Percentiles rank a stretch among this genome's conserved stretches.
phyloP scores from a whole-genome alignment of 2,888 invertebrate genomes.

The Brachypterus glaber region DNA sequence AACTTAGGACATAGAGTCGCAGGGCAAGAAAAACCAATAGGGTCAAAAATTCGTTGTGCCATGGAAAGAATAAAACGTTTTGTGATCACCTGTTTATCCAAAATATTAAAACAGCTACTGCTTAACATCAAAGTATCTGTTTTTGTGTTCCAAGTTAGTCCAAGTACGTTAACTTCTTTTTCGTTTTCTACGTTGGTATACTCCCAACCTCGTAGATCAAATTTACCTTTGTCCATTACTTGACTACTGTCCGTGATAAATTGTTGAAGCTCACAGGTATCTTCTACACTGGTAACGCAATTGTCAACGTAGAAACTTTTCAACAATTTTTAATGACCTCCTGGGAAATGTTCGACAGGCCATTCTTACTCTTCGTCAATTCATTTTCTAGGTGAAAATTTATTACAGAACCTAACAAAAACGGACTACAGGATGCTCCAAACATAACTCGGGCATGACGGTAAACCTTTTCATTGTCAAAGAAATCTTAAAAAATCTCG shows the following conservation, averaged over 20 bases:
- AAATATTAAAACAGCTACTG: no score
- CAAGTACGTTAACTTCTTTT: no score
- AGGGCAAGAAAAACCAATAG: slow-evolving; percentile 21
- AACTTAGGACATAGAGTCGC: slow-evolving; percentile 19
- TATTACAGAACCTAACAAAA: slow-evolving; percentile 17
- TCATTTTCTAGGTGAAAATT: slow-evolving; percentile 13
- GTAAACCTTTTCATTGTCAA: slow-evolving; percentile 11
- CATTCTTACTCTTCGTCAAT: slow-evolving; percentile 3
- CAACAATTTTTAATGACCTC: slow-evolving; percentile 4
- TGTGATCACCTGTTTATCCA: slow-evolving; percentile 11
- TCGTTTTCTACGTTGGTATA: no score
- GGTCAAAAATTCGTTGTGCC: slow-evolving; percentile 22
- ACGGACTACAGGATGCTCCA: slow-evolving; percentile 15
- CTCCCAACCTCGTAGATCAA: slow-evolving; percentile 16
- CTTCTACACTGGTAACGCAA: no score
- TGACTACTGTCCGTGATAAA: slow-evolving; percentile 8
- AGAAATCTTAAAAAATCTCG: no score
- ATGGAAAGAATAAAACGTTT: slow-evolving; percentile 13
- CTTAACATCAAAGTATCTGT: slow-evolving; percentile 9
- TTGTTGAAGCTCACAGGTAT: background rate
- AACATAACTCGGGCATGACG: slow-evolving; percentile 14
- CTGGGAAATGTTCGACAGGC: no score
- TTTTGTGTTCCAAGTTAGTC: background rate
- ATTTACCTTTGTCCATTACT: slow-evolving; percentile 10
- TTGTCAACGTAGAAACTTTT: no score